Conservation (phyloP, 2,113 vertebrate species). For the Grantiella picta region DNA sequence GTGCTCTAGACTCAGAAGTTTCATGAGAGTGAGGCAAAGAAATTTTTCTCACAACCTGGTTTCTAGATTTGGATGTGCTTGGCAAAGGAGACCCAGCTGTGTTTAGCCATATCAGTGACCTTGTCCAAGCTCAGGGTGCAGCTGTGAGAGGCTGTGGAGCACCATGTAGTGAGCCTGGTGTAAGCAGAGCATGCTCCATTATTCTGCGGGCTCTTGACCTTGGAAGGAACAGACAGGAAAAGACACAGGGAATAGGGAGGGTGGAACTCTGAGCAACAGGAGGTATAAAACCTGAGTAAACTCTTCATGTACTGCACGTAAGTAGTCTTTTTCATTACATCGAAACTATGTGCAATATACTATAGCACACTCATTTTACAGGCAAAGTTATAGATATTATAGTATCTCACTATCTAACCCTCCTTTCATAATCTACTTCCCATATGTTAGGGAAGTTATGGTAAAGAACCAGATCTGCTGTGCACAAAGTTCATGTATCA, state of each 20-base stretch:
- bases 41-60: neutral
- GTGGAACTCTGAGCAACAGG: neutral
- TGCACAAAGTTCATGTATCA: neutral
- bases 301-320: fast-evolving
- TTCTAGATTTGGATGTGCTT: neutral
- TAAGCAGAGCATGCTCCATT: neutral
- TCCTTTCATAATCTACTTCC: neutral
- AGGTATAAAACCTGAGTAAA: neutral
- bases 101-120: neutral
- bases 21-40: neutral
- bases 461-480: neutral
- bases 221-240: neutral
- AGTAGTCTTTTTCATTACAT: neutral
- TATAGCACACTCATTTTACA: neutral
- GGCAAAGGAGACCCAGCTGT: neutral
- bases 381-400: neutral
- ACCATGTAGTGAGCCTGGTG: fast-evolving
- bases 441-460: neutral
- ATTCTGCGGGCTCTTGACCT: neutral
- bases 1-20: neutral
- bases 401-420: neutral
- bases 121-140: neutral
- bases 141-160: neutral
- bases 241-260: neutral
- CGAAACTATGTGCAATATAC: neutral